Base-by-base conservation (phyloP, 2,113 vertebrate genomes). In the Narcine bancroftii region DNA sequence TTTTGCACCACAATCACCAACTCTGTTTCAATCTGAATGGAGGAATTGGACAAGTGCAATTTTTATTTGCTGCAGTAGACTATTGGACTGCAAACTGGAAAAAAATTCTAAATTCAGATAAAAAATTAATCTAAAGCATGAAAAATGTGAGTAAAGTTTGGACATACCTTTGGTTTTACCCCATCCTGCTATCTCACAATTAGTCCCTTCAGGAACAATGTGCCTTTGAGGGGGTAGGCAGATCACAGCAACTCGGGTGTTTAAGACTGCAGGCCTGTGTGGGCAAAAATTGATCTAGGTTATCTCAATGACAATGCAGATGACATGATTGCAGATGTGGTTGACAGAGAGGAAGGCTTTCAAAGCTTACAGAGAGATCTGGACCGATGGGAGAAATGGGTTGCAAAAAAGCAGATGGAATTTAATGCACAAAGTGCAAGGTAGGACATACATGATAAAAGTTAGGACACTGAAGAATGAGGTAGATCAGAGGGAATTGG, bases 151-250 rank as follows among this genome's bases (percentile, higher is more conserved):
- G n/a, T 60, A 4, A n/a, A 36, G 17, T 91, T 66, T 91, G 87
- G 69, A 45, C 24, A 66, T 95, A 97, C 98, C 98, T 97, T 94
- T 96, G 9, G 98, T 98, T 92, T 99, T 98, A 2, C 98, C 98
- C 98, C 98, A 99, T 92, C 99, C 98, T 0, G 99, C 97, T 0
- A 99, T 98, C 96, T 99, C 99, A 4, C 99, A 99, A 53, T 45
- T 0, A 0, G 97, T 99, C 50, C 93, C 94, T 0, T 95, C 95
- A 0, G 97, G 96, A 50, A 99, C 98, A 0, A 98, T 94, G 66
- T 97, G 98, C 89, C 95, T 95, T 94, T 98, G 97, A 0, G 98
- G 98, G 0, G 99, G 98, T 65, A 99, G 95, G 94, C 99, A 99
- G 94, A 99, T 99, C 93, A 97, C 96, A 93, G 98, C 97, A 94